Percentiles rank a stretch among this genome's conserved stretches.
Evolutionary conservation across 2,797 vertebrate species (phyloP).

Genomic region (Myotis planiceps): DNA sequence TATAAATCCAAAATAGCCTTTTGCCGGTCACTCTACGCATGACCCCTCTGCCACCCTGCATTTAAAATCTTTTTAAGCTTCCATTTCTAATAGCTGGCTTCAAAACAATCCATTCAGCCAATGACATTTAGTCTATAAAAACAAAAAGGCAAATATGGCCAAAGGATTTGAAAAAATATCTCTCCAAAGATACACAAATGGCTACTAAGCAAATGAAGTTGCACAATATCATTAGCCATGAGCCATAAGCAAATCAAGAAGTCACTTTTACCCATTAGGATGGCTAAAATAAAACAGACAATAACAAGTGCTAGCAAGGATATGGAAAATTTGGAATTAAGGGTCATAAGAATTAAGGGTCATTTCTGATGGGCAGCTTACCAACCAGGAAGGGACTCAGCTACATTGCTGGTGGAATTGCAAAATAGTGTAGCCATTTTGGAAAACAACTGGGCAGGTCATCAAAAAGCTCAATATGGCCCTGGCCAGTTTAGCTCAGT

Average conservation of each 20-base stretch:
- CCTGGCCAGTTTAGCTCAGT: no score
- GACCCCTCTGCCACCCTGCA: not conserved
- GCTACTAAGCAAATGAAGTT: not conserved
- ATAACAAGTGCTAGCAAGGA: not conserved
- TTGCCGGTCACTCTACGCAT: not conserved
- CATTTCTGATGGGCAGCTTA: not conserved
- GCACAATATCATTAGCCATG: not conserved
- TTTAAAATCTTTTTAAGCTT: conserved; percentile 10
- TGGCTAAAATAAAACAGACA: not conserved
- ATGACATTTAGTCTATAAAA: conserved; percentile 41
- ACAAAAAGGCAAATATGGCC: conserved; percentile 36
- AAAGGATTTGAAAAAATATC: conserved; percentile 6
- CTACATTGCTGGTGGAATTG: not conserved
- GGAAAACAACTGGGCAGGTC: not conserved
- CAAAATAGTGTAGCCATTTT: not conserved
- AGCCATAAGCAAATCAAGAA: not conserved
- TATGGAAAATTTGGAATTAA: not conserved
- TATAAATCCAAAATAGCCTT: not conserved
- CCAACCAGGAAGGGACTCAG: not conserved
- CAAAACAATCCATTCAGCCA: conserved; percentile 40
- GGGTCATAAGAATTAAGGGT: not conserved
- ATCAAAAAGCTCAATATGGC: not conserved
- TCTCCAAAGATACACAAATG: conserved; percentile 27
- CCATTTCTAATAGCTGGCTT: not conserved
- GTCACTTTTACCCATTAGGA: not conserved